Percentiles rank a stretch among this genome's conserved stretches.
Evolutionary conservation across 2,888 invertebrate species (phyloP).

Genomic region (Andrena marginata): DNA sequence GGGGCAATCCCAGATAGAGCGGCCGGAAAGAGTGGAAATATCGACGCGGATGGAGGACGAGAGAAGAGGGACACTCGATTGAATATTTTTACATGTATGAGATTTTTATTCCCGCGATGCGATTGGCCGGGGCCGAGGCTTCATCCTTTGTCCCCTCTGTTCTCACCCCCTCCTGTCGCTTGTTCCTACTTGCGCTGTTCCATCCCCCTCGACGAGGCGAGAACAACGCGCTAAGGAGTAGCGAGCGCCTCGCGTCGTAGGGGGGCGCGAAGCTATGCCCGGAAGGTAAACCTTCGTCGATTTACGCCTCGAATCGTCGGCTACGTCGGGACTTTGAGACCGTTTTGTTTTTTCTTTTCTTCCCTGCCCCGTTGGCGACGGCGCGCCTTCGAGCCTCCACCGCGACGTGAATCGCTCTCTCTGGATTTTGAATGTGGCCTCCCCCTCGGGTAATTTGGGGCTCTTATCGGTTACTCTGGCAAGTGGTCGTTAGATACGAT

Average conservation of each 20-base stretch:
- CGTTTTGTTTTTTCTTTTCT: constrained; percentile 27
- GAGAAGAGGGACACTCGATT: constrained; percentile 71
- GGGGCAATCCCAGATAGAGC: constrained; percentile 64
- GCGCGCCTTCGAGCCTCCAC: neutral
- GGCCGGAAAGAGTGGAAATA: constrained; percentile 52
- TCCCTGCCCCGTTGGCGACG: neutral
- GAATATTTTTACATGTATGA: constrained; percentile 83
- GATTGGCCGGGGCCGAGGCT: constrained; percentile 61
- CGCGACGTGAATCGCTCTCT: constrained; percentile 6
- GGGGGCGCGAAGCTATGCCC: constrained; percentile 47
- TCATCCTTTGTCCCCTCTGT: constrained; percentile 52
- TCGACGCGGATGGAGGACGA: constrained; percentile 33
- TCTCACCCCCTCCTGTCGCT: neutral
- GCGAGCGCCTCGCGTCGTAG: constrained; percentile 42
- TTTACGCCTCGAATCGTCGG: constrained; percentile 60
- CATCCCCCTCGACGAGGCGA: constrained; percentile 24
- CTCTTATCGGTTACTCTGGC: neutral
- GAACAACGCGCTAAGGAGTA: constrained; percentile 32
- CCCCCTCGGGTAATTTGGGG: neutral
- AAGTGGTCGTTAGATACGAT: neutral
- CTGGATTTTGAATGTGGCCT: constrained; percentile 1
- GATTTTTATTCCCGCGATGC: constrained; percentile 76
- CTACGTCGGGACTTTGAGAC: constrained; percentile 45
- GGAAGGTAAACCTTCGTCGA: constrained; percentile 61
- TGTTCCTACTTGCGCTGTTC: neutral